Conservation (phyloP, 2,888 invertebrate species). For the Suillia variegata region DNA sequence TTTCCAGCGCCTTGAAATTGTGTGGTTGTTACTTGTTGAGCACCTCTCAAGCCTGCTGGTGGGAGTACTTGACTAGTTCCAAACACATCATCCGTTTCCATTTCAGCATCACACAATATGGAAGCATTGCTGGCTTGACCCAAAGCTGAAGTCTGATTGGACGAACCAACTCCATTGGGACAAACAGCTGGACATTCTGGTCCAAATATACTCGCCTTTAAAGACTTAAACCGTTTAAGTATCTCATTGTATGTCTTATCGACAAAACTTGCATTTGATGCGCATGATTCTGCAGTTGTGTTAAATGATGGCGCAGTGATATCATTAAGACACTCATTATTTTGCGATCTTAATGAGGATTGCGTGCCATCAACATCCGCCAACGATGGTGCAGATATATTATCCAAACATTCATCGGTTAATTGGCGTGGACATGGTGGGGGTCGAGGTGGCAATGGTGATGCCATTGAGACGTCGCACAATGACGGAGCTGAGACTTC, state of each 20-base stretch:
- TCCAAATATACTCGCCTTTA: not conserved
- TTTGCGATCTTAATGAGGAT: too few species aligned
- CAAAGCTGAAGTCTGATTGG: too few species aligned
- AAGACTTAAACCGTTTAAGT: not conserved
- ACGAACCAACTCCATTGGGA: too few species aligned
- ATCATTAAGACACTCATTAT: too few species aligned
- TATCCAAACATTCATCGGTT: slow-evolving; percentile 1
- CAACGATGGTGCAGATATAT: not conserved
- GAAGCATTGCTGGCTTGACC: not conserved
- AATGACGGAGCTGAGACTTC: not conserved
- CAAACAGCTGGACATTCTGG: too few species aligned
- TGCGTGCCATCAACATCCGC: too few species aligned
- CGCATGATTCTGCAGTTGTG: not conserved
- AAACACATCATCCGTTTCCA: slow-evolving; percentile 20
- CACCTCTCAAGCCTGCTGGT: not conserved
- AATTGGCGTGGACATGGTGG: not conserved
- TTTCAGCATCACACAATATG: slow-evolving; percentile 19
- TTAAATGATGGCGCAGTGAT: too few species aligned
- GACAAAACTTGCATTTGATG: not conserved
- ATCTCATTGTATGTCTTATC: not conserved
- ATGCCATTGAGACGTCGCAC: not conserved
- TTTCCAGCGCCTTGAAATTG: slow-evolving; percentile 10
- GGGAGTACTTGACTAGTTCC: not conserved
- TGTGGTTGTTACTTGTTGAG: slow-evolving; percentile 14
- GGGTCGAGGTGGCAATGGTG: not conserved